Base-by-base conservation (phyloP, 2,797 vertebrate species). In the Microctenopoma lineatum region DNA sequence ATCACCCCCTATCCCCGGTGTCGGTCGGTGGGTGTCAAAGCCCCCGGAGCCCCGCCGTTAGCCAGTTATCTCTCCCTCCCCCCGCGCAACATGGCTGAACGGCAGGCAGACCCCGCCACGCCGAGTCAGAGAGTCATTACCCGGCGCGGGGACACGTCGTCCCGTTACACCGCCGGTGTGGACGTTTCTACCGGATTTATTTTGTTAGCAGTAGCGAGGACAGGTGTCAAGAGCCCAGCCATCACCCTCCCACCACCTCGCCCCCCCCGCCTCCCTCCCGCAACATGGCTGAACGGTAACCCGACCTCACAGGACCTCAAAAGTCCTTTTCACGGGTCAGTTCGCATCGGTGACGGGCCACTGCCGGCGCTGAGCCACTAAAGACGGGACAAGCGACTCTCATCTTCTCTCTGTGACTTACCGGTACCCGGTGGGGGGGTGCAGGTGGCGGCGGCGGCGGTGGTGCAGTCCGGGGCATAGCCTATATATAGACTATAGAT, bases 201-300 rank as follows among this genome's bases (percentile, higher is more conserved):
- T 4, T 64, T 1, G 65, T 62, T 68, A 76, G 62, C 64, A 77
- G 77, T 73, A 80, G 75, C 61, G 71, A 75, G 87, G 85, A 85
- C 89, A 91, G 85, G 84, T 91, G 89, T 91, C 89, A 89, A 10
- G 79, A 80, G 84, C 73, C 65, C 80, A 6, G 53, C 70, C 66
- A 60, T 59, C 16, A 2, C 52, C 73, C 45, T 4, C 34, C n/a
- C 5, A 60, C 36, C 13, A 26, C 21, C 21, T 21, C 11, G 1
- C 7, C 39, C 14, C 21, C 1, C 27, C 7, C 21, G 42, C 12
- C 50, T 5, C 36, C n/a, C 73, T 55, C 80, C 79, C 16, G 70
- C 82, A 90, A 87, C 89, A 89, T 84, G 89, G 90, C 90, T 85
- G 87, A 66, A 83, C 79, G 83, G 84, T 86, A 89, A 83, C 86